Base-by-base conservation (phyloP, 1,140 invertebrate genomes). In the Drosophila dunni region DNA sequence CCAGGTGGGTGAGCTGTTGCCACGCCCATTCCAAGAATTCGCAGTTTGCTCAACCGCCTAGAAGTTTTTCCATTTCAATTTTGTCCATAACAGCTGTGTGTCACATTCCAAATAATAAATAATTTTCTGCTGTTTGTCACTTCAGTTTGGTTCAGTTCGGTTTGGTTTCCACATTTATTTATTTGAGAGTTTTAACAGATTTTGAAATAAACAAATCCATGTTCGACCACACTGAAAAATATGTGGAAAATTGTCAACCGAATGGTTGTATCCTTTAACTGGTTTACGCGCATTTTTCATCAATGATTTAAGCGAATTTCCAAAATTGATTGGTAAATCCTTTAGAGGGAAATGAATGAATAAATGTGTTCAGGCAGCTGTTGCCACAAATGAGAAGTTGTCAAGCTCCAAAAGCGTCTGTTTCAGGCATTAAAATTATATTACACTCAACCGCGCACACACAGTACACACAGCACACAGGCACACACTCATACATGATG, bases 301-400 rank as follows among this genome's bases (percentile, higher is more conserved):
- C 66, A 71, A 83, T 86, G 82, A 79, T 86, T 86, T 81, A 82
- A 82, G 78, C 81, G 65, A 38, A 64, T 74, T 83, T 77, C 58
- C 45, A 36, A 68, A 85, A 72, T 72, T 66, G 70, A 81, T 70
- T 72, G 53, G 15, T 64, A 54, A 63, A 67, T 56, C 38, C 61
- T 70, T 67, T 48, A 50, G 66, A 36, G 75, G 15, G 13, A 17
- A 82, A 74, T 68, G 68, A 82, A 74, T 68, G 68, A 70, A 71
- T 79, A 29, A 58, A 54, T 61, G 33, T 67, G 70, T 73, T 8
- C 10, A 20, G 64, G 71, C 74, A 79, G 71, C 42, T 20, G 44
- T 46, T 54, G 71, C 64, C 78, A 56, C 78, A 86, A 86, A 88
- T 86, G 75, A 70, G 82, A 62, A 70, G 13, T 56, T 45, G 42